A percentile compares a stretch with the other conserved stretches of the same genome.
These are phyloP conservation scores for Parnassius orleans DNA, from an alignment of 2,888 invertebrate genomes.

Conservation along the genomic window DNA sequence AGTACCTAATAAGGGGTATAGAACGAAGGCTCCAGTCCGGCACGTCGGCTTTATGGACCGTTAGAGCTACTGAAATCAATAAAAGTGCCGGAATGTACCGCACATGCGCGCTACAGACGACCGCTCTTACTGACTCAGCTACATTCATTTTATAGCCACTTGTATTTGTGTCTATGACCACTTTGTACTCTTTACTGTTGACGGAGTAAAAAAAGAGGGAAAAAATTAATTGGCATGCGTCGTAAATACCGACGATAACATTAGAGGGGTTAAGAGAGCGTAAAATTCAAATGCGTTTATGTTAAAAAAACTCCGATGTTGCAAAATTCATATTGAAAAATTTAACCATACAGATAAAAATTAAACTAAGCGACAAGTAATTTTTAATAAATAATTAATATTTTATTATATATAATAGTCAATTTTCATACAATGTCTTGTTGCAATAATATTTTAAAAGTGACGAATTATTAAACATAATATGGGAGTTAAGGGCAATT, in stretches of 20 bases:
- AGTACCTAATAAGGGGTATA: conserved; percentile 77
- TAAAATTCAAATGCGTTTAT: conserved; percentile 17
- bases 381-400: not conserved
- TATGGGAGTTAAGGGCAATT: conserved; percentile 35
- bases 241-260: conserved; percentile 49
- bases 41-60: conserved; percentile 80
- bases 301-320: not conserved
- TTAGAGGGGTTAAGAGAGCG: conserved; percentile 34
- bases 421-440: not conserved
- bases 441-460: conserved; percentile 14
- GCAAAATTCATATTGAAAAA: conserved; percentile 23
- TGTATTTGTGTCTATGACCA: conserved; percentile 78
- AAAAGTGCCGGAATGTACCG: conserved; percentile 83
- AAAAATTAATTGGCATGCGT: conserved; percentile 60
- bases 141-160: conserved; percentile 80
- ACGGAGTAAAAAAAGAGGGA: conserved; percentile 68
- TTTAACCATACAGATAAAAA: not conserved
- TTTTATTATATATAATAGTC: not conserved
- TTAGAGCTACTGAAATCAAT: conserved; percentile 87
- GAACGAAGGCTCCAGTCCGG: conserved; percentile 71
- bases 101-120: conserved; percentile 73
- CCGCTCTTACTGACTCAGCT: conserved; percentile 73
- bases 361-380: not conserved
- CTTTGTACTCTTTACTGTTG: conserved; percentile 70
- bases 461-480: conserved; percentile 9